phyloP scores from a whole-genome alignment of 1,140 invertebrate species.

The Helicoverpa armigera region DNA sequence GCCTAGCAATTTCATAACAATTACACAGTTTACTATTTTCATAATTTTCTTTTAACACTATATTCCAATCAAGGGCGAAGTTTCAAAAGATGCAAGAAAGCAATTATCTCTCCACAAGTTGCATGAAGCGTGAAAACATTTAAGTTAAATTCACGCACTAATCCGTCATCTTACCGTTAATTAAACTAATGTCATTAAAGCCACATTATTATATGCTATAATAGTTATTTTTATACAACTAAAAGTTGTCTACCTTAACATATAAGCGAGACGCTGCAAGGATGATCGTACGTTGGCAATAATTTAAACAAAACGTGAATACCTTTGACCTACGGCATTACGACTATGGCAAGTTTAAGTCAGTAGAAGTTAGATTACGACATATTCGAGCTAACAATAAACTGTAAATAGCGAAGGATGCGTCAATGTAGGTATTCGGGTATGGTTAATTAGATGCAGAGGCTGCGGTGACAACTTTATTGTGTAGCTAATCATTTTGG shows the following conservation, averaged over 20 bases:
- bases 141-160: background rate
- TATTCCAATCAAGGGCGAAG: background rate
- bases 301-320: slow-evolving; percentile 68
- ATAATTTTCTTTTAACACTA: too few relatives aligned
- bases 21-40: too few relatives aligned
- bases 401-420: slow-evolving; percentile 32
- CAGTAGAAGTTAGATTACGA: slow-evolving; percentile 47
- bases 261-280: slow-evolving; percentile 57
- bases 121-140: slow-evolving; percentile 4
- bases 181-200: slow-evolving; percentile 26
- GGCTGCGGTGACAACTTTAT: slow-evolving; percentile 6
- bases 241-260: slow-evolving; percentile 70
- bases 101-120: background rate
- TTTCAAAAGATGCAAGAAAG: background rate
- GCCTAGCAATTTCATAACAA: too few relatives aligned
- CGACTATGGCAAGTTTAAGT: slow-evolving; percentile 46
- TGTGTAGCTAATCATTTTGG: background rate
- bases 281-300: slow-evolving; percentile 61
- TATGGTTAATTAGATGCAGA: background rate
- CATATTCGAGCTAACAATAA: slow-evolving; percentile 47
- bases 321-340: slow-evolving; percentile 66
- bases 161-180: slow-evolving; percentile 6
- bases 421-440: slow-evolving; percentile 7
- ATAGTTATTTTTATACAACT: slow-evolving; percentile 50
- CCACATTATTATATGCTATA: slow-evolving; percentile 15